Evolutionary conservation across 2,888 invertebrate species (phyloP), one percentile per base, ranked within the genome.

Genomic region (Cyclophora punctaria): DNA sequence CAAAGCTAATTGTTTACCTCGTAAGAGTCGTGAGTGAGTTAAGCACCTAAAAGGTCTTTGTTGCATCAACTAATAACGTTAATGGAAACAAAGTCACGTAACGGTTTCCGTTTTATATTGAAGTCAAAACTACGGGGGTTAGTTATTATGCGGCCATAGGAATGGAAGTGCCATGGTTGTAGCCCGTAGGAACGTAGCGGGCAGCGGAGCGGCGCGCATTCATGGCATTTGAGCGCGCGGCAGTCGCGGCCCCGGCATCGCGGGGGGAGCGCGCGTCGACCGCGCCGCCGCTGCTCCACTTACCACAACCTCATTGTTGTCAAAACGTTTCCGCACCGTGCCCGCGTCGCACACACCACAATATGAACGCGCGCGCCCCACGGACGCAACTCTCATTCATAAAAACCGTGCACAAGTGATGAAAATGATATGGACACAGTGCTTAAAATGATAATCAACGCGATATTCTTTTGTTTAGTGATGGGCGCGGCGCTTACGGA

Each of bases 401-500:
- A 63, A 66, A 66, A 75, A 80, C 70, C 60, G 52, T 59, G 62
- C 71, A 81, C 77, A 73, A 81, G 81, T 84, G 78, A 73, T 69
- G 69, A 87, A 83, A 81, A 87, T 88, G 87, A 77, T 69, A 87
- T 85, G 87, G 80, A 84, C 82, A 78, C 78, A 81, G 87, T 85
- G 87, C 77, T 66, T 83, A 87, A 81, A 87, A 87, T 87, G 88
- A 81, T 88, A 81, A 83, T 83, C 76, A 76, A 78, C 80, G 82
- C 73, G 81, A 79, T 87, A 83, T 75, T 87, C 73, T 86, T 86
- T 81, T 88, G 87, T 85, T 80, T 87, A 72, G 88, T 86, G 84
- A 81, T 83, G 86, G 87, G 85, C 79, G 86, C 85, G 83, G 86
- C 77, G 83, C 78, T 83, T 63, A 82, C 87, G 78, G 87, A 83